These are phyloP conservation scores for Lymantria dispar DNA, from an alignment of 2,888 invertebrate genomes.

Conservation along the genomic window DNA sequence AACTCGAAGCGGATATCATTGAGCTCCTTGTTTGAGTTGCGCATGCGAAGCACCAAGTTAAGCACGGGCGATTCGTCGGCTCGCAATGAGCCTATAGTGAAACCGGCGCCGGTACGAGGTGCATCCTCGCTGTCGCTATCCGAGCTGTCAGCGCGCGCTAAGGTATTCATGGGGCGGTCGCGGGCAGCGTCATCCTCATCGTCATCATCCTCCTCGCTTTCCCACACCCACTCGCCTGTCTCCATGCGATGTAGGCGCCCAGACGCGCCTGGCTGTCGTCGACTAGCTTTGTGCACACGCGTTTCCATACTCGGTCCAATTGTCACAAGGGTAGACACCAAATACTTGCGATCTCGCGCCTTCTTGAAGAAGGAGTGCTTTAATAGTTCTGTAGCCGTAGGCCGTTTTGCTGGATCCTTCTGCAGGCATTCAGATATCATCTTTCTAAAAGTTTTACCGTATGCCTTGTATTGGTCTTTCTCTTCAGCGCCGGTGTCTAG, in stretches of 20 bases:
- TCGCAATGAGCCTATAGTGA: conserved; percentile 60
- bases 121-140: conserved; percentile 80
- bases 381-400: conserved; percentile 96
- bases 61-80: conserved; percentile 82
- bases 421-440: conserved; percentile 99
- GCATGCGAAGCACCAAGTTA: conserved; percentile 94
- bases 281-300: conserved; percentile 93
- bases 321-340: conserved; percentile 92
- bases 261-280: conserved; percentile 93
- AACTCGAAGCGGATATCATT: conserved; percentile 99
- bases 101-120: conserved; percentile 41
- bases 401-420: conserved; percentile 97
- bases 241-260: conserved; percentile 95
- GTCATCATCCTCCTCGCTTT: conserved; percentile 94
- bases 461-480: conserved; percentile 99
- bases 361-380: conserved; percentile 99
- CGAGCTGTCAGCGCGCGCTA: conserved; percentile 83
- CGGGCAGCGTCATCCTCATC: conserved; percentile 76
- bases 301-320: conserved; percentile 95
- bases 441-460: conserved; percentile 98
- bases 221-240: conserved; percentile 99
- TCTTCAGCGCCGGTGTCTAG: conserved; percentile 98
- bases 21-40: conserved; percentile 95
- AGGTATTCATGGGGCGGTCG: conserved; percentile 84
- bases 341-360: conserved; percentile 96